phyloP scores from a whole-genome alignment of 2,888 invertebrate genomes.

The Eristalis intricaria region DNA sequence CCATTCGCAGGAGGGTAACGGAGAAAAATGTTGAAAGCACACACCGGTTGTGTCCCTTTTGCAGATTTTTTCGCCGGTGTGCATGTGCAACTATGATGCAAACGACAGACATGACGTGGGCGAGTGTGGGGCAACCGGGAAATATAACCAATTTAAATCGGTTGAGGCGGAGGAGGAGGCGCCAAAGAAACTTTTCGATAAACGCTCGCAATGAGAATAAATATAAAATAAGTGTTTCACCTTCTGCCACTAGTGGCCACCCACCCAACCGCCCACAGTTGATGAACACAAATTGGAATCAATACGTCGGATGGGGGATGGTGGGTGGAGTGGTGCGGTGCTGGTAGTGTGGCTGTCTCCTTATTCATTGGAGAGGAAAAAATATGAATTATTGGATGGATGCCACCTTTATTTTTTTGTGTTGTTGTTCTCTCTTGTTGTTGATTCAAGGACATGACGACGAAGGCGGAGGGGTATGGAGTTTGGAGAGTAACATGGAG shows the following conservation, averaged over 20 bases:
- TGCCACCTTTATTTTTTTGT: constrained; percentile 46
- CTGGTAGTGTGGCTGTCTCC: background rate
- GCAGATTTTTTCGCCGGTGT: constrained; percentile 8
- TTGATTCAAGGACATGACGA: background rate
- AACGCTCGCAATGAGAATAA: constrained; percentile 63
- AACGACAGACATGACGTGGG: background rate
- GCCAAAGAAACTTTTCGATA: constrained; percentile 48
- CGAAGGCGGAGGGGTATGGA: background rate
- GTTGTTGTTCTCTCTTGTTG: constrained; percentile 1
- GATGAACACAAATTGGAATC: constrained; percentile 62
- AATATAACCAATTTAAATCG: constrained; percentile 47
- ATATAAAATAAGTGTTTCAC: constrained; percentile 60
- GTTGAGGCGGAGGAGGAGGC: constrained; percentile 7
- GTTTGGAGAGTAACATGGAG: background rate
- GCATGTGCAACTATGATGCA: constrained; percentile 29
- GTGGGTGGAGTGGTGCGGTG: too few relatives aligned
- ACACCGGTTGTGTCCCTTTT: constrained; percentile 34
- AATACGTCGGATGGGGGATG: constrained; percentile 42
- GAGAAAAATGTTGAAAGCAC: background rate
- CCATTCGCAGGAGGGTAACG: background rate
- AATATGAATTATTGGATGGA: constrained; percentile 65
- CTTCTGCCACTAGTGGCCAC: background rate
- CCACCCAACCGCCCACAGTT: background rate
- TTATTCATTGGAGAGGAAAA: constrained; percentile 1
- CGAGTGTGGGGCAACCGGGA: background rate